Evolutionary conservation across 1,140 invertebrate species (phyloP).

Genomic region (Globodera rostochiensis): DNA sequence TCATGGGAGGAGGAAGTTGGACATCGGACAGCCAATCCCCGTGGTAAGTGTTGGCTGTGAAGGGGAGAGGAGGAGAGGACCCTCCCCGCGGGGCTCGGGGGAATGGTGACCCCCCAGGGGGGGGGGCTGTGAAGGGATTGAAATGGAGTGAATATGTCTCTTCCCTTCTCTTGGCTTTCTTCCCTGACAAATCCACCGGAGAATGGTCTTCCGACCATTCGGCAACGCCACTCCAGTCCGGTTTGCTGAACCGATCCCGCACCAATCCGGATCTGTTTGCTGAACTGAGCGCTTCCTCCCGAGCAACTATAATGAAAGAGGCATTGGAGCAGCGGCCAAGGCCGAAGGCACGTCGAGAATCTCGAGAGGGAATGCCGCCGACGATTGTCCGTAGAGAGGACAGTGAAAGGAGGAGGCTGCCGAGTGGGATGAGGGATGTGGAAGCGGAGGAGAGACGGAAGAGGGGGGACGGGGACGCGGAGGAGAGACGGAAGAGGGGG

Average conservation of each 20-base stretch:
- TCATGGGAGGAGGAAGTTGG: constrained; percentile 20
- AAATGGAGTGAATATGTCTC: neutral
- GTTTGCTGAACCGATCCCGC: constrained; percentile 21
- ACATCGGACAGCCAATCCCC: constrained; percentile 30
- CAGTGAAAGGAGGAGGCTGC: neutral
- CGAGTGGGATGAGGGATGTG: neutral
- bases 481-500: neutral
- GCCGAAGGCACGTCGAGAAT: neutral
- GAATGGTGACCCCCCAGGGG: too few species aligned
- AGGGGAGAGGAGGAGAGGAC: too few species aligned
- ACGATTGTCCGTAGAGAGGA: constrained; percentile 3
- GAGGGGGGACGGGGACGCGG: neutral
- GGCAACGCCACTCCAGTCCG: neutral
- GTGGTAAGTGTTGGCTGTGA: constrained; percentile 14
- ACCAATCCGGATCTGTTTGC: constrained; percentile 19
- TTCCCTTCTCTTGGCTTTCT: constrained; percentile 29
- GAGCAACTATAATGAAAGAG: neutral
- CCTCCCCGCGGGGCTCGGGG: too few species aligned
- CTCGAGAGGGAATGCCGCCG: constrained; percentile 8
- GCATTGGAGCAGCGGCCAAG: neutral
- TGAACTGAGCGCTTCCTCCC: neutral
- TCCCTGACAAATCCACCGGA: constrained; percentile 24
- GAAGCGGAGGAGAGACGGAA: neutral
- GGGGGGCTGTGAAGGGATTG: too few species aligned
- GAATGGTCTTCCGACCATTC: constrained; percentile 21